phyloP scores from a whole-genome alignment of 1,140 invertebrate species.

The Cryptotermes secundus region DNA sequence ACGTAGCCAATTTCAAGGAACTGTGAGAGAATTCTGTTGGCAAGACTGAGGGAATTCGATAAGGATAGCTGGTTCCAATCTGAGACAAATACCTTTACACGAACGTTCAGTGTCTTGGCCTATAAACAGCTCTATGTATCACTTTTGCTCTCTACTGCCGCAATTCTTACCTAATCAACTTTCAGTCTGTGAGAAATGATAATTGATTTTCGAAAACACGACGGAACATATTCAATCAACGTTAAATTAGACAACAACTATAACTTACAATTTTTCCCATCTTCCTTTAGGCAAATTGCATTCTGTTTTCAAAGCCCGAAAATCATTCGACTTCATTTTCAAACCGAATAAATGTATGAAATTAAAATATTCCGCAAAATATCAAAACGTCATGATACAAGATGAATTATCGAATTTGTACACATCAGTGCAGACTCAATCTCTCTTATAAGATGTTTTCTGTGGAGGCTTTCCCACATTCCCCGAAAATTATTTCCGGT shows the following conservation, averaged over 20 bases:
- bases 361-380: not conserved
- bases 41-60: too few relatives aligned
- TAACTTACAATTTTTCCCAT: not conserved
- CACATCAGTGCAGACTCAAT: not conserved
- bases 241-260: not conserved
- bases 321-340: not conserved
- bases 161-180: not conserved
- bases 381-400: not conserved
- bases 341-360: not conserved
- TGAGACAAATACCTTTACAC: too few relatives aligned
- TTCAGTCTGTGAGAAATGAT: not conserved
- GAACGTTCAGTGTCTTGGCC: too few relatives aligned
- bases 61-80: too few relatives aligned
- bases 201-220: not conserved
- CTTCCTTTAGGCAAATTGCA: not conserved
- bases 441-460: too few relatives aligned
- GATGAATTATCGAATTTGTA: not conserved
- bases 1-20: too few relatives aligned
- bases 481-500: too few relatives aligned
- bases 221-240: not conserved
- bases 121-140: too few relatives aligned
- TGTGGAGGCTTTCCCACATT: too few relatives aligned
- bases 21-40: too few relatives aligned
- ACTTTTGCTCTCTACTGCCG: not conserved
- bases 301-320: too few relatives aligned